Percentiles rank a stretch among this genome's conserved stretches.
Conservation (phyloP, 2,888 invertebrate species). For the Serripes groenlandicus region DNA sequence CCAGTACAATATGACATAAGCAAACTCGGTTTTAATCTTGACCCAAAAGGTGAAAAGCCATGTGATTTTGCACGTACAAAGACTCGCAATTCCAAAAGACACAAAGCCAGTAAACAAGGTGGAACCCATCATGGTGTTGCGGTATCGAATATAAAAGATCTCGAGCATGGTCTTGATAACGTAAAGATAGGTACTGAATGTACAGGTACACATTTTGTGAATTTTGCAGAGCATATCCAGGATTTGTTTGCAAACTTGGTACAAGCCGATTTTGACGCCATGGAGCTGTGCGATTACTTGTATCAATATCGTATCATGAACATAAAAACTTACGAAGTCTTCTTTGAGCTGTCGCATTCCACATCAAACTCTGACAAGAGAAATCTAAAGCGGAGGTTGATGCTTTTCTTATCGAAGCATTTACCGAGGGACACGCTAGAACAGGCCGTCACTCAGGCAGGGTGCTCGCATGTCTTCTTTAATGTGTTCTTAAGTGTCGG, state of each 20-base stretch:
- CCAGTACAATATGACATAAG: not conserved
- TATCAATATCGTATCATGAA: constrained; percentile 35
- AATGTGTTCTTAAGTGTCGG: not conserved
- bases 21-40: not conserved
- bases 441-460: not conserved
- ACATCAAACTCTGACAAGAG: not conserved
- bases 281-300: constrained; percentile 43
- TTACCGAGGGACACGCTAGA: not conserved
- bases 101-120: not conserved
- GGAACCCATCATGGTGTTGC: too few species aligned
- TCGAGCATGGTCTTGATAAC: not conserved
- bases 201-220: not conserved
- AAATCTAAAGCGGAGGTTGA: not conserved
- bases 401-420: not conserved
- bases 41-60: not conserved
- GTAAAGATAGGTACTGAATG: not conserved
- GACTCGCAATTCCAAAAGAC: too few species aligned
- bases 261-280: constrained; percentile 23
- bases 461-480: not conserved
- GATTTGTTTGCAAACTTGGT: constrained; percentile 17
- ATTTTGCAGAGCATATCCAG: not conserved
- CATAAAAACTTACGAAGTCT: constrained; percentile 26
- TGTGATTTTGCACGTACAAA: not conserved
- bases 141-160: not conserved
- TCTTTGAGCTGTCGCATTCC: constrained; percentile 21